Percentiles rank a stretch among this genome's conserved stretches.
Conservation (phyloP, 2,888 invertebrate genomes). For the Pyralis farinalis region DNA sequence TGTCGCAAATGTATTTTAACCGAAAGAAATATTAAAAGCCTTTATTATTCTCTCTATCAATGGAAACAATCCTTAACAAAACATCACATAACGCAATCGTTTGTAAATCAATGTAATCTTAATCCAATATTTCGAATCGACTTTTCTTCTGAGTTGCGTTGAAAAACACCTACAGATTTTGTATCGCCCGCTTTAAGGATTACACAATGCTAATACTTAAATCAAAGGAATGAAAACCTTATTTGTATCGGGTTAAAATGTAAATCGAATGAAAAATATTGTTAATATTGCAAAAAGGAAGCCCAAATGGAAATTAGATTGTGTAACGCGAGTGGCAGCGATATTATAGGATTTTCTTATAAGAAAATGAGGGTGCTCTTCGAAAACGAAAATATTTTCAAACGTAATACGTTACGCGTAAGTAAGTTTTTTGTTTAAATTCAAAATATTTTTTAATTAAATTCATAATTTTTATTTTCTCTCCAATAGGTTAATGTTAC, state of each 20-base stretch:
- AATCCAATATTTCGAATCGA: slow-evolving; percentile 59
- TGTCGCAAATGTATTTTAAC: too few species aligned
- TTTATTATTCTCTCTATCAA: too few species aligned
- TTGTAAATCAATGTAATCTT: slow-evolving; percentile 60
- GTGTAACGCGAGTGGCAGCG: slow-evolving; percentile 39
- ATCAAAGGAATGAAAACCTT: slow-evolving; percentile 24
- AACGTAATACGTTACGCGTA: not conserved
- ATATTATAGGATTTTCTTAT: slow-evolving; percentile 57
- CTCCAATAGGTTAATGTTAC: too few species aligned
- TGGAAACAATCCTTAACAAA: slow-evolving; percentile 27
- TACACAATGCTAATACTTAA: slow-evolving; percentile 19
- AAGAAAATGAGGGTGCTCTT: slow-evolving; percentile 23
- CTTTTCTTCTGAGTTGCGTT: slow-evolving; percentile 45
- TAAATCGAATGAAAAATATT: slow-evolving; percentile 12
- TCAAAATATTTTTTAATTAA: not conserved
- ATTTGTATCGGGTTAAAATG: slow-evolving; percentile 16
- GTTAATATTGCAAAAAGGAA: slow-evolving; percentile 44
- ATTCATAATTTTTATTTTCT: too few species aligned
- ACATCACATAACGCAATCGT: slow-evolving; percentile 51
- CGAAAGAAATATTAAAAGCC: too few species aligned
- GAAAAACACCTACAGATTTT: slow-evolving; percentile 41
- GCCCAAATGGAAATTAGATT: slow-evolving; percentile 64
- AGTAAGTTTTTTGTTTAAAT: slow-evolving; percentile 1
- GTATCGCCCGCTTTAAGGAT: slow-evolving; percentile 44
- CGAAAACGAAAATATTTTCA: not conserved